phyloP scores from a whole-genome alignment of 1,140 invertebrate species.

The Pectinophora gossypiella region DNA sequence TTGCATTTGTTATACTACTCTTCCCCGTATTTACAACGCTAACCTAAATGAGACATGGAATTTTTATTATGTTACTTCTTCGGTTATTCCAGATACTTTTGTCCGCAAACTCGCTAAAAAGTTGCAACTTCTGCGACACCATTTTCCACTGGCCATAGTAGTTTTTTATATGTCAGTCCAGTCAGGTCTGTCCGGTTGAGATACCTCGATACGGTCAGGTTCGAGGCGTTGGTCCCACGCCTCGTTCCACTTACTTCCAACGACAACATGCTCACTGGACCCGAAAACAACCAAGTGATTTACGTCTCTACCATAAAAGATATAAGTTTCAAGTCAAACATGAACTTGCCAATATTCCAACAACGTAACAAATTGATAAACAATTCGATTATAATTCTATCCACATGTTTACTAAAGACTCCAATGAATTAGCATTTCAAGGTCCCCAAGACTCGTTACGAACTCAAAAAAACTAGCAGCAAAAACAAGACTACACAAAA shows the following conservation, averaged over 20 bases:
- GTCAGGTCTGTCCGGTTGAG: conserved; percentile 60
- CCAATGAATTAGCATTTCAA: conserved; percentile 11
- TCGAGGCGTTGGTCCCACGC: conserved; percentile 50
- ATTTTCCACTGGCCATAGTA: conserved; percentile 31
- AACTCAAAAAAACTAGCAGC: conserved; percentile 27
- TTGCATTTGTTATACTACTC: neutral
- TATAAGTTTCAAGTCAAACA: conserved; percentile 7
- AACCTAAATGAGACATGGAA: neutral
- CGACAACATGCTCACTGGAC: conserved; percentile 22
- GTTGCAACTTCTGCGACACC: conserved; percentile 26
- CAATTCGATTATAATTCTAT: neutral
- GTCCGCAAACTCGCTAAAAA: conserved; percentile 2
- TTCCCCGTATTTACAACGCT: neutral
- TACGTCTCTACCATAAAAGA: conserved; percentile 10
- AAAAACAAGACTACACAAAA: conserved; percentile 50
- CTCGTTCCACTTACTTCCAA: conserved; percentile 50
- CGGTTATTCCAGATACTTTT: neutral
- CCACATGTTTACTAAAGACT: conserved; percentile 15
- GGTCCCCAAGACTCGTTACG: conserved; percentile 27
- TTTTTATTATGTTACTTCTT: neutral
- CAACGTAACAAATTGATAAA: neutral
- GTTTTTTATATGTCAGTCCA: conserved; percentile 52
- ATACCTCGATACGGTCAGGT: conserved; percentile 68
- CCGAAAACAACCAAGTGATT: conserved; percentile 15
- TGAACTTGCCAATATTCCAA: neutral